Percentiles rank a stretch among this genome's conserved stretches.
Conservation (phyloP, 2,888 invertebrate genomes). For the Pandemis cinnamomeana region DNA sequence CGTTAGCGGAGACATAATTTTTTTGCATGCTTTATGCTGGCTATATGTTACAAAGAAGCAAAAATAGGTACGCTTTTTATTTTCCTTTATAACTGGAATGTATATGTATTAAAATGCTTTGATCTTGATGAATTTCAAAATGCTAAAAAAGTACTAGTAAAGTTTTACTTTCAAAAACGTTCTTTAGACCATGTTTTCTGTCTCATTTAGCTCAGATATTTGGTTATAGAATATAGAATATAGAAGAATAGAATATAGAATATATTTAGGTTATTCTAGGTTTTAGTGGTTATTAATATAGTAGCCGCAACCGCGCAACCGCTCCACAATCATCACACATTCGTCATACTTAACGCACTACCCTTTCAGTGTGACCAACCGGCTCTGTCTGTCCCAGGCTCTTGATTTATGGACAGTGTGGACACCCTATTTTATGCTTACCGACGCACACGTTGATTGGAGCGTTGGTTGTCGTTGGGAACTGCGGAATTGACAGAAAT, state of each 20-base stretch:
- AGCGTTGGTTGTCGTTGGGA: neutral
- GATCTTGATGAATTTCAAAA: too few relatives aligned
- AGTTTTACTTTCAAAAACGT: neutral
- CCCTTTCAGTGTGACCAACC: constrained; percentile 2
- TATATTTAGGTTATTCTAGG: too few relatives aligned
- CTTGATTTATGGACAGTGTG: constrained; percentile 3
- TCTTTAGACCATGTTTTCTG: neutral
- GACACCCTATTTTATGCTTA: constrained; percentile 8
- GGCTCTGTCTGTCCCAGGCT: neutral
- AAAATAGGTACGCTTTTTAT: too few relatives aligned
- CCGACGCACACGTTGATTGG: neutral
- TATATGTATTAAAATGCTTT: too few relatives aligned
- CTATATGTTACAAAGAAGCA: too few relatives aligned
- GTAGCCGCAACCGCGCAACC: neutral
- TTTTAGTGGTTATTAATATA: neutral
- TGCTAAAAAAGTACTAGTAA: neutral
- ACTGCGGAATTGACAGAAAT: neutral
- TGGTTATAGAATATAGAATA: too few relatives aligned
- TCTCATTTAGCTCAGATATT: neutral
- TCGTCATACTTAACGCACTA: constrained; percentile 10
- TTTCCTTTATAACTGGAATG: too few relatives aligned
- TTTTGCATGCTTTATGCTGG: too few relatives aligned
- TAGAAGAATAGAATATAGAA: too few relatives aligned
- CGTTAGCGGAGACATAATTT: too few relatives aligned
- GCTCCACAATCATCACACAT: constrained; percentile 7